Percentiles rank a stretch among this genome's conserved stretches.
phyloP scores from a whole-genome alignment of 2,888 invertebrate genomes.

The Syrphus vitripennis region DNA sequence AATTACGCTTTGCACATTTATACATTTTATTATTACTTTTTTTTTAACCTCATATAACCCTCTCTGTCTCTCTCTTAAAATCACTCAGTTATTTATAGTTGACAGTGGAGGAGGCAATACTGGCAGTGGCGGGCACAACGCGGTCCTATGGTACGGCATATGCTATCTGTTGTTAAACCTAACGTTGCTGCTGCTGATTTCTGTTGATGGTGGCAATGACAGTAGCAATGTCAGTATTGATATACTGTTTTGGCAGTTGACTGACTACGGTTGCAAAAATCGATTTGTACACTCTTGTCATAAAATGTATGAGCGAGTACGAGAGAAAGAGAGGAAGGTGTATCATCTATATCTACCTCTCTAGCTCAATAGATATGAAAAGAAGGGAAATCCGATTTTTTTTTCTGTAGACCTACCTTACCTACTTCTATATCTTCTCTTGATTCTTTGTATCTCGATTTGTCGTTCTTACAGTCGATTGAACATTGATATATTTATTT shows the following conservation, averaged over 20 bases:
- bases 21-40: slow-evolving; percentile 18
- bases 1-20: slow-evolving; percentile 61
- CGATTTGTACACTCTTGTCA: slow-evolving; percentile 61
- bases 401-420: not conserved
- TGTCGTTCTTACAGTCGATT: slow-evolving; percentile 58
- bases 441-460: slow-evolving; percentile 43
- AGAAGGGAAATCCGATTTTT: slow-evolving; percentile 25
- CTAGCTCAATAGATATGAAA: not conserved
- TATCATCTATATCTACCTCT: not conserved
- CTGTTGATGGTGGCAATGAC: slow-evolving; percentile 48
- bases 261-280: slow-evolving; percentile 56
- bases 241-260: slow-evolving; percentile 60
- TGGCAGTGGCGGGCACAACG: not conserved
- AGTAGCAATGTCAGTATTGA: slow-evolving; percentile 62
- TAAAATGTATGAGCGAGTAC: not conserved
- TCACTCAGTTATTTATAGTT: slow-evolving; percentile 65
- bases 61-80: slow-evolving; percentile 16
- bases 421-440: not conserved
- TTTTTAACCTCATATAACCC: no score
- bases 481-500: slow-evolving; percentile 57
- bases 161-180: not conserved
- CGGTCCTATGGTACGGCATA: not conserved
- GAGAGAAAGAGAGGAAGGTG: not conserved
- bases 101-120: slow-evolving; percentile 43
- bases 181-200: not conserved